Base-by-base conservation (phyloP, 1,140 invertebrate species). In the Cyphomyrmex costatus region DNA sequence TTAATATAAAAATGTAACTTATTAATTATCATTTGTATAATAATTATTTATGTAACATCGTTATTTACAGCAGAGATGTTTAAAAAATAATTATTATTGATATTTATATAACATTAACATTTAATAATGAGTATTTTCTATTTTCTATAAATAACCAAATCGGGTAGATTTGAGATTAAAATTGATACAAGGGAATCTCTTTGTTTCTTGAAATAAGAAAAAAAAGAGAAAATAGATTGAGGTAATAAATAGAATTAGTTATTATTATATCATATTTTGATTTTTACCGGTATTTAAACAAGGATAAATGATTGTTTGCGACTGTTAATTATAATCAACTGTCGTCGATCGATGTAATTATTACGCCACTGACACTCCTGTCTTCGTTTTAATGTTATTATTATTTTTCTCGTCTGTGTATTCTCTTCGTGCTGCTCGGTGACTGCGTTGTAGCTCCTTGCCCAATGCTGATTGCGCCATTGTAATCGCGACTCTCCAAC, bases 401-500 rank as follows among this genome's bases (percentile, higher is more conserved):
- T 88, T 88, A 77, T 78, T 86, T 73, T 68, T 86, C 49, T 56
- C 65, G 60, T 82, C 51, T 51, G 76, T 73, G 71, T 88, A 77
- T 51, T 36, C 66, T 83, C 49, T 53, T 71, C 19, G 56, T 58
- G 56, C 51, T 49, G 56, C 53, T 56, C 2, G 8, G 27, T 27
- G 65, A 60, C 65, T 58, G 71, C 60, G 68, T 89, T 65, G 53
- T 63, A 83, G 77, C 63, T 82, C n/a, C 88, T 89, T 89, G 42
- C 77, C 56, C 77, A 86, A 89, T 78, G 49, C 53, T 65, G 76
- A 89, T 89, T 89, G 85, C 88, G 88, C 84, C 87, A 89, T 77
- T 89, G 73, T 89, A 89, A 89, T 89, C 87, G 87, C 70, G 71
- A 42, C 71, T 89, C 87, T 56, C 87, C 76, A 84, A 82, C 79